Evolutionary conservation across 2,113 vertebrate species (phyloP).

Genomic region (Okapia johnstoni): DNA sequence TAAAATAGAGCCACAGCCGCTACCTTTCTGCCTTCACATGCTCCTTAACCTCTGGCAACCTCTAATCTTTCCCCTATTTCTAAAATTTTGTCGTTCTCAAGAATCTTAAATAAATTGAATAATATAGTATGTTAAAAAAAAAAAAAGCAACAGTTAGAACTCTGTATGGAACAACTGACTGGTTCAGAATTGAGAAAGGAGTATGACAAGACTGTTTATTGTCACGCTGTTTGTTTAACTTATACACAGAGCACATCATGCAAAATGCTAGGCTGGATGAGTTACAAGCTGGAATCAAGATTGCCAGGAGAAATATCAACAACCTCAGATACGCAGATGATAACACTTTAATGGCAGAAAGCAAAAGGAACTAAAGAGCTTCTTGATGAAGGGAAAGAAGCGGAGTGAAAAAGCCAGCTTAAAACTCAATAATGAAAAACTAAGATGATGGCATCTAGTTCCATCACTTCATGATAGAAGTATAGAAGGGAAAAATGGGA

Average conservation of each 20-base stretch:
- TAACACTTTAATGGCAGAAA: background rate
- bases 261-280: background rate
- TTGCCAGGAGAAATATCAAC: fast-evolving
- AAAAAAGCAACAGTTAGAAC: background rate
- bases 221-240: background rate
- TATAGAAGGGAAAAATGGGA: background rate
- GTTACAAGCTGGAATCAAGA: background rate
- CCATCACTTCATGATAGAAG: background rate
- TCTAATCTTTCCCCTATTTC: too few species aligned
- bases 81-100: too few species aligned
- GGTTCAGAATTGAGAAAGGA: background rate
- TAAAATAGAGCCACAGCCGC: too few species aligned
- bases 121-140: too few species aligned
- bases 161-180: background rate
- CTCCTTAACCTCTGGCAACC: too few species aligned
- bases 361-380: background rate
- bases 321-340: background rate
- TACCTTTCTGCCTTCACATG: too few species aligned
- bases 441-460: background rate
- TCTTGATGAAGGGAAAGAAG: background rate
- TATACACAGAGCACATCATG: background rate
- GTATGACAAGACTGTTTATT: background rate
- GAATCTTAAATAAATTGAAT: too few species aligned
- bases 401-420: background rate
- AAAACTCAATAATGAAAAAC: background rate